A percentile compares a stretch with the other conserved stretches of the same genome.
Conservation (phyloP, 2,113 vertebrate species). For the Promerops cafer region DNA sequence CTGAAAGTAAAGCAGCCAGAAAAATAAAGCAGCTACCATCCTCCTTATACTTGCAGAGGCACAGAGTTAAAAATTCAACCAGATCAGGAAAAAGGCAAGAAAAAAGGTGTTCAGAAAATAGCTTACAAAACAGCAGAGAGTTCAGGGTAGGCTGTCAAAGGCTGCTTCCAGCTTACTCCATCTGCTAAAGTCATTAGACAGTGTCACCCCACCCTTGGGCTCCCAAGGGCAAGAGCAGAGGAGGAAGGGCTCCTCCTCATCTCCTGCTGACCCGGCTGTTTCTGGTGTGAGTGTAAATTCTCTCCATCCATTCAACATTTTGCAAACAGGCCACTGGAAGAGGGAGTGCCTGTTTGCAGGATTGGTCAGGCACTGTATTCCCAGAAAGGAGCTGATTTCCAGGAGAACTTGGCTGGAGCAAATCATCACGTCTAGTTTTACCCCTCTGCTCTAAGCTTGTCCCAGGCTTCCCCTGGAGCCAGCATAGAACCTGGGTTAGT, state of each 20-base stretch:
- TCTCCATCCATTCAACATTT: not conserved
- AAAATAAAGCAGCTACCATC: not conserved
- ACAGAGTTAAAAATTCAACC: not conserved
- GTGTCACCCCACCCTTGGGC: constrained; percentile 6
- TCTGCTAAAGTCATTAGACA: constrained; percentile 32
- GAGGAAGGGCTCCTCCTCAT: constrained; percentile 14
- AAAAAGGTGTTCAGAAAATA: not conserved
- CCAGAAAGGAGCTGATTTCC: constrained; percentile 6
- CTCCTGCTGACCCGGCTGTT: not conserved
- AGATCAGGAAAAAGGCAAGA: not conserved
- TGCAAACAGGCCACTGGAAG: constrained; percentile 12
- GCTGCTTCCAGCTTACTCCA: constrained; percentile 6
- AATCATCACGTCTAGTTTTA: not conserved
- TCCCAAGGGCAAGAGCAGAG: not conserved
- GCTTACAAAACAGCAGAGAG: not conserved
- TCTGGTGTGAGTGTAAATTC: not conserved
- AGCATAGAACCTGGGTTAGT: not conserved
- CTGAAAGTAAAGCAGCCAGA: not conserved
- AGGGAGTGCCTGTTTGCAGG: not conserved
- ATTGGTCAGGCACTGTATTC: not conserved
- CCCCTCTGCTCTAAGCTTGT: not conserved
- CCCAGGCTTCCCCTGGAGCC: not conserved
- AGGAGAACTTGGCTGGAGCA: not conserved
- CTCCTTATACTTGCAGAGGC: not conserved
- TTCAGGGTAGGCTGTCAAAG: not conserved